Percentiles rank a stretch among this genome's conserved stretches.
Evolutionary conservation across 2,113 vertebrate species (phyloP).

Genomic region (Tetrax tetrax): DNA sequence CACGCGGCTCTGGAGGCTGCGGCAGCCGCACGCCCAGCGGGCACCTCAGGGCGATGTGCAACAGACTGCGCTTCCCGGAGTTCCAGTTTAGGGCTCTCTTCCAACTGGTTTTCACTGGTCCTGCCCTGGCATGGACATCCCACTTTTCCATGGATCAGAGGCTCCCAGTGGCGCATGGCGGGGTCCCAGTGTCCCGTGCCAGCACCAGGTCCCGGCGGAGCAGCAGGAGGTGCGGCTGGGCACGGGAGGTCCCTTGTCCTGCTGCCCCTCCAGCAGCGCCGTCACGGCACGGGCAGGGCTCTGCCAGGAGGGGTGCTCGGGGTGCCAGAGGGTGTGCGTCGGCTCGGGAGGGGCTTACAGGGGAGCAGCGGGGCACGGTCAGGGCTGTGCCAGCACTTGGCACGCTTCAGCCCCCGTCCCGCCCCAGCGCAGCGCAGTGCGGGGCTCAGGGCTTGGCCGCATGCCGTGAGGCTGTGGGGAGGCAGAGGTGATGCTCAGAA

Average conservation of each 20-base stretch:
- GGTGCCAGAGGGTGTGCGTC: neutral
- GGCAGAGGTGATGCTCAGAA: neutral
- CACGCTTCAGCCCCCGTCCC: neutral
- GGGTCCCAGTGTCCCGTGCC: neutral
- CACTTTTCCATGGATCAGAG: neutral
- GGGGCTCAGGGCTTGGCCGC: neutral
- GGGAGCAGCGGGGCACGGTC: neutral
- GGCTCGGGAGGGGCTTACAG: neutral
- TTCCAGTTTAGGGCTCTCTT: neutral
- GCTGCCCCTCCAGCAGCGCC: neutral
- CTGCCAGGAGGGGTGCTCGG: neutral
- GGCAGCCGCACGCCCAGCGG: accelerated
- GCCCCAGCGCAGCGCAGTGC: neutral
- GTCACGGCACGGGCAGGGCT: neutral
- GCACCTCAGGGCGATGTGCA: neutral
- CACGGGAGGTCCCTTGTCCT: neutral
- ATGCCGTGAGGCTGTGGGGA: accelerated
- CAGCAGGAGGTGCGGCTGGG: neutral
- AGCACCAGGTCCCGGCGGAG: neutral
- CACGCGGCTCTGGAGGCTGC: neutral
- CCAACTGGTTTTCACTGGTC: neutral
- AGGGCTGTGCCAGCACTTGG: neutral
- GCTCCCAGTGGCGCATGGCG: accelerated
- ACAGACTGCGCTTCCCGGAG: accelerated
- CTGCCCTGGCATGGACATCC: neutral